Evolutionary conservation across 2,797 vertebrate genomes (phyloP).

Genomic region (Sarcophilus harrisii): DNA sequence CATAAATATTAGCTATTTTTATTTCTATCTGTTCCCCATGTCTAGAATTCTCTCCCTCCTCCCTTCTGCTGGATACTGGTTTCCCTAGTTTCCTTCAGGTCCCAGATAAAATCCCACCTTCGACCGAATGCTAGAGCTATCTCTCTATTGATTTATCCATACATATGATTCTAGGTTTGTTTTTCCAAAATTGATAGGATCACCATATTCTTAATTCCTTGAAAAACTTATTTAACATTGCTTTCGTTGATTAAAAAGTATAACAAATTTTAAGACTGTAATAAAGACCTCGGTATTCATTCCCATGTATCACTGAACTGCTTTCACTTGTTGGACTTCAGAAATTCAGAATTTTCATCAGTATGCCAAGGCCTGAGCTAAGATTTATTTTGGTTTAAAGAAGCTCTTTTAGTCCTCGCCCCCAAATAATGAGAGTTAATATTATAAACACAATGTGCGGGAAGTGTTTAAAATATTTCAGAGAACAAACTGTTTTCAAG

Average conservation of each 20-base stretch:
- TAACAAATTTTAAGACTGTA: neutral
- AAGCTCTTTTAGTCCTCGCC: neutral
- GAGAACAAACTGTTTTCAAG: slow-evolving; percentile 51
- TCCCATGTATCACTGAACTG: neutral
- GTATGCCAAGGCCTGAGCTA: neutral
- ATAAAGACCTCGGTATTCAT: neutral
- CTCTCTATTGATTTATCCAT: neutral
- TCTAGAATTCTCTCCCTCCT: neutral
- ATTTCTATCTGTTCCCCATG: neutral
- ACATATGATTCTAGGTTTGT: neutral
- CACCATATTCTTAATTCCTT: neutral
- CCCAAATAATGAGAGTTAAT: neutral
- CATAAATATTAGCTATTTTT: neutral
- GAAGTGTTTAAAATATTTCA: slow-evolving; percentile 34
- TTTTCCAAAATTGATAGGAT: neutral
- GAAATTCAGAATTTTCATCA: slow-evolving; percentile 50
- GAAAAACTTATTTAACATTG: neutral
- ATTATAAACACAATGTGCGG: slow-evolving; percentile 27
- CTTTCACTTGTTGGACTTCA: neutral
- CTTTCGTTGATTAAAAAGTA: slow-evolving; percentile 26
- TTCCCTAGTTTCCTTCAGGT: neutral
- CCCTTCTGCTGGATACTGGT: neutral
- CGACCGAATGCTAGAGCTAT: neutral
- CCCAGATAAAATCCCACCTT: neutral
- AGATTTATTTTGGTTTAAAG: slow-evolving; percentile 30